phyloP scores from a whole-genome alignment of 2,113 vertebrate genomes.

The Entelurus aequoreus region DNA sequence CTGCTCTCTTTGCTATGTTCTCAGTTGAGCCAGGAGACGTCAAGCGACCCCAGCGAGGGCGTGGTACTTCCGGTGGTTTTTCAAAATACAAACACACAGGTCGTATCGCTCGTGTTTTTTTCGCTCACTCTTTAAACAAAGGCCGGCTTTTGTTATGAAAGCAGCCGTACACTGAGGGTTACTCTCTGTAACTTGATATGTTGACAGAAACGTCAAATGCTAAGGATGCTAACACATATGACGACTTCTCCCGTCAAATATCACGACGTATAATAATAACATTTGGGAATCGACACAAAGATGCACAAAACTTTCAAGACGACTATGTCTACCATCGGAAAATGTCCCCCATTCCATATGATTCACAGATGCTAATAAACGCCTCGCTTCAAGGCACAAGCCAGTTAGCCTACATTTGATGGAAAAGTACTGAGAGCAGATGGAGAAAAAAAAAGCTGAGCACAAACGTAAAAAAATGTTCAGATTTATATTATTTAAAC shows the following conservation, averaged over 20 bases:
- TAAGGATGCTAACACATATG: conserved; percentile 2
- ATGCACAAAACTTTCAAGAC: neutral
- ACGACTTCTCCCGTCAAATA: neutral
- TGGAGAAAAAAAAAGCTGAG: neutral
- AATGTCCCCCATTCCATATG: neutral
- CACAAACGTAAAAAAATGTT: neutral
- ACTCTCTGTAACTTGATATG: neutral
- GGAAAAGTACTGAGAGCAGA: conserved; percentile 43
- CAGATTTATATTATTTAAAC: too few species aligned
- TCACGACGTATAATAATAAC: neutral
- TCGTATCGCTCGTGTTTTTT: too few species aligned
- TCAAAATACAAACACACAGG: too few species aligned
- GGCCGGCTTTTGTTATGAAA: conserved; percentile 13
- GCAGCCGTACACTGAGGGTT: neutral
- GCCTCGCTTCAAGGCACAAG: neutral
- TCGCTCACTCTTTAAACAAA: neutral
- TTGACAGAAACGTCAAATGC: neutral
- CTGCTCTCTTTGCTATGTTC: conserved; percentile 50
- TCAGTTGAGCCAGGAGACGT: conserved; percentile 15
- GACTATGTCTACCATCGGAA: neutral
- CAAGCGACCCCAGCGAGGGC: neutral
- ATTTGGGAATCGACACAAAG: neutral
- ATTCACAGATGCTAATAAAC: neutral
- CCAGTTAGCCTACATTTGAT: conserved; percentile 7
- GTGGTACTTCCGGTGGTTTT: conserved; percentile 3